phyloP scores from a whole-genome alignment of 2,888 invertebrate species.

The Subacronicta megacephala region DNA sequence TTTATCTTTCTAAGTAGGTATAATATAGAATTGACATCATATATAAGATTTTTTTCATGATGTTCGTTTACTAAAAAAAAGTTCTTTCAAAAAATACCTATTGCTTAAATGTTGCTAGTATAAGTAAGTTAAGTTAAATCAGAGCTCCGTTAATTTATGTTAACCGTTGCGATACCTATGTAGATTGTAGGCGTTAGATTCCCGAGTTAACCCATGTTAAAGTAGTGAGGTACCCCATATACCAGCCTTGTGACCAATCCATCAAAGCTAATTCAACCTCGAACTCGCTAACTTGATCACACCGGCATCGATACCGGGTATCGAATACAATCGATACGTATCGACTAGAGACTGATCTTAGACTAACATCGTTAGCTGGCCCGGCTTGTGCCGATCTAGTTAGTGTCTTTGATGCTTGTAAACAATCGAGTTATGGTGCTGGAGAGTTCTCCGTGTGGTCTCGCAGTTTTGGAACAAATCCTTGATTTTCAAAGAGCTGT shows the following conservation, averaged over 20 bases:
- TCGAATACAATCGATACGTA: conserved; percentile 38
- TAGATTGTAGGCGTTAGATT: too few relatives aligned
- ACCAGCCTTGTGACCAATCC: conserved; percentile 33
- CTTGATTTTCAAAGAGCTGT: not conserved
- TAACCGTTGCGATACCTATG: too few relatives aligned
- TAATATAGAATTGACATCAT: too few relatives aligned
- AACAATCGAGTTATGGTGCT: conserved; percentile 52
- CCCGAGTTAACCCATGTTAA: conserved; percentile 1
- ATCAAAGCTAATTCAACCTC: conserved; percentile 49
- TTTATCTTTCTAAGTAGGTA: not conserved
- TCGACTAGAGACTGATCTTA: conserved; percentile 48
- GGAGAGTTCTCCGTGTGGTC: conserved; percentile 24
- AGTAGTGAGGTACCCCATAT: conserved; percentile 6
- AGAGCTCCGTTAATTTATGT: too few relatives aligned
- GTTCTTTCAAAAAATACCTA: too few relatives aligned
- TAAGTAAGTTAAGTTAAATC: too few relatives aligned
- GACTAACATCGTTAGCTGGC: conserved; percentile 47
- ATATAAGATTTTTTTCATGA: too few relatives aligned
- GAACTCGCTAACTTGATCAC: conserved; percentile 54
- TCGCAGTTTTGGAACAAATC: not conserved
- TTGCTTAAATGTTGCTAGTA: too few relatives aligned
- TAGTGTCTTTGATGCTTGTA: conserved; percentile 51
- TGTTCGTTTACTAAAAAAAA: too few relatives aligned
- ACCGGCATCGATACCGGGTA: conserved; percentile 36
- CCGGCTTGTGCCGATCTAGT: conserved; percentile 50